phyloP scores from a whole-genome alignment of 1,140 invertebrate genomes.

The Nasonia longicornis region DNA sequence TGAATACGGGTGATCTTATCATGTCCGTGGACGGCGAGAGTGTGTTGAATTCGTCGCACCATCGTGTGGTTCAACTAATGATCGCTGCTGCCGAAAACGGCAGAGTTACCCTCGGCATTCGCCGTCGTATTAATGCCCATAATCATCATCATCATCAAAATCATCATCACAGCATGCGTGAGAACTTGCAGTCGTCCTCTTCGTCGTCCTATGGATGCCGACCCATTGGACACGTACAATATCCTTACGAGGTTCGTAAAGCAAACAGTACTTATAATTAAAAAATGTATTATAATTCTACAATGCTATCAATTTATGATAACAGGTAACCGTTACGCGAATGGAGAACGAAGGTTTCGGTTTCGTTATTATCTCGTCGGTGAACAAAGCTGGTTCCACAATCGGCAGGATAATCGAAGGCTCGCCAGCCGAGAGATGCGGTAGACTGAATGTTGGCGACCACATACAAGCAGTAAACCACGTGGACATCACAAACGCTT shows the following conservation, averaged over 20 bases:
- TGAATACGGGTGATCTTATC: constrained; percentile 91
- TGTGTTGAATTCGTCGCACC: constrained; percentile 89
- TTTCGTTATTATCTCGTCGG: constrained; percentile 98
- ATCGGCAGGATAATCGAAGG: constrained; percentile 96
- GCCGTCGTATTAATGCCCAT: constrained; percentile 71
- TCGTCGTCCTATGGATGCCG: constrained; percentile 56
- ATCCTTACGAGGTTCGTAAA: constrained; percentile 81
- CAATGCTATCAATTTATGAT: neutral
- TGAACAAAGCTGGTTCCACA: constrained; percentile 91
- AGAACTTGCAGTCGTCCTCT: constrained; percentile 58
- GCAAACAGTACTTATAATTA: neutral
- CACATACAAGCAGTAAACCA: constrained; percentile 97
- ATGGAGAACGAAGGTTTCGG: constrained; percentile 97
- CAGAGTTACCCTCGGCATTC: constrained; percentile 79
- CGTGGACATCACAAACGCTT: constrained; percentile 89
- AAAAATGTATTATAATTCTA: neutral
- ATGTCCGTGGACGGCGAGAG: constrained; percentile 86
- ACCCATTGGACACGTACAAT: constrained; percentile 63
- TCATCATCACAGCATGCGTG: constrained; percentile 40
- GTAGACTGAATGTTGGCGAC: constrained; percentile 91
- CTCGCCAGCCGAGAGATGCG: constrained; percentile 93
- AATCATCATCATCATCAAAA: constrained; percentile 55
- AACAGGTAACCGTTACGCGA: constrained; percentile 78
- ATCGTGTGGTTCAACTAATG: constrained; percentile 91
- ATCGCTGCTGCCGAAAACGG: constrained; percentile 84